Evolutionary conservation across 2,113 vertebrate genomes (phyloP).

Genomic region (Corythornis vintsioides): DNA sequence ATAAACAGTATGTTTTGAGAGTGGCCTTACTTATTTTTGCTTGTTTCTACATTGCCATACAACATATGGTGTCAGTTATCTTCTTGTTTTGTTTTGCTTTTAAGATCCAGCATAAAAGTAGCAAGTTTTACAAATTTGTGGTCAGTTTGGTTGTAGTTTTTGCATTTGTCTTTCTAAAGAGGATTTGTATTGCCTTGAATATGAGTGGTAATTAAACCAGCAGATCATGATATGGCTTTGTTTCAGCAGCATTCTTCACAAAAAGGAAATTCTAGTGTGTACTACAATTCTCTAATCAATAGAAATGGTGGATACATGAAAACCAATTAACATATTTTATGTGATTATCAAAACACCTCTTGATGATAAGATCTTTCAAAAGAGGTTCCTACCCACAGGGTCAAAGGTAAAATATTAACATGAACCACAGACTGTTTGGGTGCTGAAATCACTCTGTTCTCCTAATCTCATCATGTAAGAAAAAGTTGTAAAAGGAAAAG

Average conservation of each 20-base stretch:
- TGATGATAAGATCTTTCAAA: not conserved
- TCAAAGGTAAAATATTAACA: not conserved
- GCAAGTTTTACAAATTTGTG: not conserved
- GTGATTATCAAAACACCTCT: not conserved
- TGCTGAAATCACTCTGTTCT: not conserved
- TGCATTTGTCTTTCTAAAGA: not conserved
- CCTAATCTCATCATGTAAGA: not conserved
- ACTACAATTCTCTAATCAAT: not conserved
- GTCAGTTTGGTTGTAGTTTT: not conserved
- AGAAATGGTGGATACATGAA: not conserved
- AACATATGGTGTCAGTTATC: not conserved
- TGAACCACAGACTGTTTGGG: not conserved
- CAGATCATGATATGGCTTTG: not conserved
- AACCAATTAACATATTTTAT: not conserved
- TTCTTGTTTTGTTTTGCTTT: not conserved
- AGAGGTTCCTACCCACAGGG: not conserved
- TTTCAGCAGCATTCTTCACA: constrained; percentile 8
- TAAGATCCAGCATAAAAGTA: not conserved
- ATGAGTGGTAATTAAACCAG: not conserved
- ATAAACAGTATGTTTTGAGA: not conserved
- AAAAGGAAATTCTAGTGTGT: not conserved
- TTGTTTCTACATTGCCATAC: not conserved
- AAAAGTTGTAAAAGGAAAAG: not conserved
- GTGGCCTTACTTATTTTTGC: not conserved
- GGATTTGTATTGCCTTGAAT: not conserved